Conservation (phyloP, 2,797 vertebrate genomes). For the Diplodus sargus region DNA sequence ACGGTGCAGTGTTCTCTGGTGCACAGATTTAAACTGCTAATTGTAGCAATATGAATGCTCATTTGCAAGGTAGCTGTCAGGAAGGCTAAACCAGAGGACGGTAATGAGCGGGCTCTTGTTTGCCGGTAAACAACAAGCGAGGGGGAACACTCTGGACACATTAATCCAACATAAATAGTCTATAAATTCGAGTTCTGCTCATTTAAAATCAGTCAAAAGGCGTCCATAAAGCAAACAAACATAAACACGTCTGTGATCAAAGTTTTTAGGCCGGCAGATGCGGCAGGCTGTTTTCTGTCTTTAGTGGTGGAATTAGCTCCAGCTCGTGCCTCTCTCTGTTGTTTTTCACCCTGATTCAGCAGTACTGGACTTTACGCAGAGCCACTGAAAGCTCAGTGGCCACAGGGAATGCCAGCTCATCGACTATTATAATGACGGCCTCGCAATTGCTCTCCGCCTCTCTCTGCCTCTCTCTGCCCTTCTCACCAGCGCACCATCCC, state of each 20-base stretch:
- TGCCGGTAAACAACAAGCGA: not conserved
- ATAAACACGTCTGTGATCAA: constrained; percentile 35
- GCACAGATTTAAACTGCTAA: not conserved
- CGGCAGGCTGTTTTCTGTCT: constrained; percentile 60
- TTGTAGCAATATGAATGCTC: not conserved
- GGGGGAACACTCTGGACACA: not conserved
- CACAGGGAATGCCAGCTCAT: constrained; percentile 88
- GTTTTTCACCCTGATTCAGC: constrained; percentile 87
- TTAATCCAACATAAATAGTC: not conserved
- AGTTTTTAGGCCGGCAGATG: constrained; percentile 54
- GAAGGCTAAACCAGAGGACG: not conserved
- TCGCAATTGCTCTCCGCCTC: constrained; percentile 60
- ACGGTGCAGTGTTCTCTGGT: not conserved
- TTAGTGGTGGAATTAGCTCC: constrained; percentile 70
- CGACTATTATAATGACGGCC: constrained; percentile 83
- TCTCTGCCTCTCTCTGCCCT: constrained; percentile 59
- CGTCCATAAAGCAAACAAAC: constrained; percentile 3
- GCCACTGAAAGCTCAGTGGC: constrained; percentile 80
- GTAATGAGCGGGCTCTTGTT: not conserved
- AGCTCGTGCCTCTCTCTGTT: constrained; percentile 76
- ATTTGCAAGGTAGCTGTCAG: not conserved
- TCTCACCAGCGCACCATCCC: constrained; percentile 55
- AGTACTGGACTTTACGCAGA: constrained; percentile 77
- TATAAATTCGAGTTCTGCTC: not conserved
- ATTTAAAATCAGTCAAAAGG: not conserved